Evolutionary conservation across 2,113 vertebrate species (phyloP).

Genomic region (Alexandromys fortis): DNA sequence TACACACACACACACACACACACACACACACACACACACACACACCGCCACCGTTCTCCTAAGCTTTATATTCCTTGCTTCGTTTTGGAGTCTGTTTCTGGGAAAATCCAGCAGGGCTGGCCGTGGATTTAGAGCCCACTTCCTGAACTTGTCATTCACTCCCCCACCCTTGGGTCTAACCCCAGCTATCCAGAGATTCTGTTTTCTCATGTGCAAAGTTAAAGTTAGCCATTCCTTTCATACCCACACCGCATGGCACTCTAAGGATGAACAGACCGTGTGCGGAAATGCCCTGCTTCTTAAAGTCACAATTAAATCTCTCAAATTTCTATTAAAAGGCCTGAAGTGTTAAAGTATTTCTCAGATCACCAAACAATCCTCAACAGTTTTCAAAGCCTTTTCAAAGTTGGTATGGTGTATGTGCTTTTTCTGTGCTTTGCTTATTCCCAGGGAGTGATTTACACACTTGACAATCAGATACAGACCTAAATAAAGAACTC

Average conservation of each 20-base stretch:
- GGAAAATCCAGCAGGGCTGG: background rate
- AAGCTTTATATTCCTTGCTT: background rate
- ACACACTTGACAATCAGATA: constrained; percentile 61
- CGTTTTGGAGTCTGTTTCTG: constrained; percentile 19
- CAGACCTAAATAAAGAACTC: constrained; percentile 54
- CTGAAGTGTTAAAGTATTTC: constrained; percentile 41
- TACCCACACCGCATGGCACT: background rate
- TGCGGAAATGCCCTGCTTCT: constrained; percentile 12
- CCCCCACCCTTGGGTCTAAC: background rate
- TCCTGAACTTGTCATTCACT: background rate
- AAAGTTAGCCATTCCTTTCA: constrained; percentile 27
- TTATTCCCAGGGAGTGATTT: constrained; percentile 61
- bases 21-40: no score
- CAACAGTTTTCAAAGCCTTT: constrained; percentile 44
- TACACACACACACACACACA: no score
- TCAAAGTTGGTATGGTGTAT: constrained; percentile 1
- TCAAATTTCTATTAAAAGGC: constrained; percentile 22
- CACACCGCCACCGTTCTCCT: no score
- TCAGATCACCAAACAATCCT: constrained; percentile 33
- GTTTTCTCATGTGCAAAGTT: constrained; percentile 6
- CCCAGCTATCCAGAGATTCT: background rate
- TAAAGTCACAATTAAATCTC: background rate
- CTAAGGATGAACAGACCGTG: background rate
- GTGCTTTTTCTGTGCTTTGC: constrained; percentile 37
- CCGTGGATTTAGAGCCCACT: background rate